A percentile compares a stretch with the other conserved stretches of the same genome.
Conservation (phyloP, 2,797 vertebrate genomes). For the Cyprinodon diabolis region DNA sequence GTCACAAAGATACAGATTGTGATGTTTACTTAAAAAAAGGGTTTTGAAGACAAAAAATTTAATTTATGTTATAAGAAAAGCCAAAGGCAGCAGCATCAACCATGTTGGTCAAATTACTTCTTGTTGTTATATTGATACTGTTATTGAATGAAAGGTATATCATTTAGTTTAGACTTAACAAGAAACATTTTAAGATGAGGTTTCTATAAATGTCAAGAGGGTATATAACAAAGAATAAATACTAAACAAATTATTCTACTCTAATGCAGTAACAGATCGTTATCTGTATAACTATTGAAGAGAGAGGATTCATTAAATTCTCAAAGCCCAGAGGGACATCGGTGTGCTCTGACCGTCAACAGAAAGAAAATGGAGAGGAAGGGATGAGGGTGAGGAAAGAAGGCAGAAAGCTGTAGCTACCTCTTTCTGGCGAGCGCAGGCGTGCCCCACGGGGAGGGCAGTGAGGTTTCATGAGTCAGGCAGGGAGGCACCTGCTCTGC, state of each 20-base stretch:
- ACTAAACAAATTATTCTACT: neutral
- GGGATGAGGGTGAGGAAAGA: conserved; percentile 23
- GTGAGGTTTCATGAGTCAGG: conserved; percentile 98
- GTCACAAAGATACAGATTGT: no score
- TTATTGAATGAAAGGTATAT: neutral
- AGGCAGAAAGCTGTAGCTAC: conserved; percentile 88
- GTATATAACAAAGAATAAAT: neutral
- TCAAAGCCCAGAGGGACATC: no score
- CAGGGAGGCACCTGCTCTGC: conserved; percentile 98
- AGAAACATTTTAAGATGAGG: no score
- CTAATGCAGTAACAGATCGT: no score
- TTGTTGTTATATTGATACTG: neutral
- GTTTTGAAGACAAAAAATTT: no score
- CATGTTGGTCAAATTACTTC: neutral
- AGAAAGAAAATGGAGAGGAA: neutral
- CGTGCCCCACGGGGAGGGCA: conserved; percentile 98
- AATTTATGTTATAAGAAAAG: no score
- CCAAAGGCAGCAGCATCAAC: no score
- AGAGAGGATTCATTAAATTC: neutral
- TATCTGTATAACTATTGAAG: neutral
- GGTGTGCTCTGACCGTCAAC: neutral
- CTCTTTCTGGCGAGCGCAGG: conserved; percentile 98
- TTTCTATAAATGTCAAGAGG: neutral
- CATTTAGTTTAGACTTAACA: no score
- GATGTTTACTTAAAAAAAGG: no score